Percentiles rank a stretch among this genome's conserved stretches.
Evolutionary conservation across 2,888 invertebrate species (phyloP).

Genomic region (Luperina testacea): DNA sequence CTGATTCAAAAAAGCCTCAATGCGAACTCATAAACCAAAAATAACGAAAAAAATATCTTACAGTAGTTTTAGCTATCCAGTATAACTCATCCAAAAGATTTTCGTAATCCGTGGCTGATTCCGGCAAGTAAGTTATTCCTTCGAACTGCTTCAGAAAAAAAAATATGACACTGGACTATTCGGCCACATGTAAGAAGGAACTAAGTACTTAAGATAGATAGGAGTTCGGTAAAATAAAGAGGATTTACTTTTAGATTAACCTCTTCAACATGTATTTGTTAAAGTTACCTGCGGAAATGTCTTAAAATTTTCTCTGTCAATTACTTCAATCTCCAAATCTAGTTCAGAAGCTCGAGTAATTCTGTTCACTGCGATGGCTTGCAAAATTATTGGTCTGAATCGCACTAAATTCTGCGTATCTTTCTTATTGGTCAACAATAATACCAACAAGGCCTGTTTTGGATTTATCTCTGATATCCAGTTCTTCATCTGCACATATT

Average conservation of each 20-base stretch:
- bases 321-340: constrained; percentile 87
- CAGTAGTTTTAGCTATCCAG: constrained; percentile 88
- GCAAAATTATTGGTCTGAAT: constrained; percentile 79
- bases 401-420: constrained; percentile 80
- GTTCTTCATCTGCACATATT: constrained; percentile 77
- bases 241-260: neutral
- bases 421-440: constrained; percentile 83
- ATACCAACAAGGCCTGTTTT: constrained; percentile 80
- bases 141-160: constrained; percentile 74
- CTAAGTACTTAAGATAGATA: neutral
- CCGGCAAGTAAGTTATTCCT: constrained; percentile 78
- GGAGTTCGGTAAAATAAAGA: neutral
- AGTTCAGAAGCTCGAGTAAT: constrained; percentile 82
- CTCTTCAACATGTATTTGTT: neutral
- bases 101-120: constrained; percentile 75
- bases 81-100: constrained; percentile 83
- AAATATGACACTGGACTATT: constrained; percentile 10
- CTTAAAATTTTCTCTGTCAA: constrained; percentile 82
- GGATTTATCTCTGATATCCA: constrained; percentile 82
- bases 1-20: neutral
- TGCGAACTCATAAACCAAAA: neutral
- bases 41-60: constrained; percentile 71
- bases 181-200: neutral
- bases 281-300: constrained; percentile 73
- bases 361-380: constrained; percentile 85